Evolutionary conservation across 2,113 vertebrate species (phyloP).

Genomic region (Barbus barbus): DNA sequence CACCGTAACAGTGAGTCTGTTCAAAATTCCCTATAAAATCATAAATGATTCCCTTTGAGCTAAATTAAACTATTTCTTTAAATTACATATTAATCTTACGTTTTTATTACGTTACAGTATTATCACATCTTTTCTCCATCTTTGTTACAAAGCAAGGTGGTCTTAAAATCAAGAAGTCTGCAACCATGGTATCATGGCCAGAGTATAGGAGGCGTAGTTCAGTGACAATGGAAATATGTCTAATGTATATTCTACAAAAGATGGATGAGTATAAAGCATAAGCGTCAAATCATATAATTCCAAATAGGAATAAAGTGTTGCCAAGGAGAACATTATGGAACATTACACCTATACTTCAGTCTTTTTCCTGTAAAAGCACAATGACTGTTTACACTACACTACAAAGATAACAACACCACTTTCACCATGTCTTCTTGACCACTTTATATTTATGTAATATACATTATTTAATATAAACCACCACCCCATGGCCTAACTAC

Average conservation of each 20-base stretch:
- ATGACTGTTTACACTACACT: too few relatives aligned
- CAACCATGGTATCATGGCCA: neutral
- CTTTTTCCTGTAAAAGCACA: too few relatives aligned
- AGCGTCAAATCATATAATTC: neutral
- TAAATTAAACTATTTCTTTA: too few relatives aligned
- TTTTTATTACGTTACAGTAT: too few relatives aligned
- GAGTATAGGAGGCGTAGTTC: neutral
- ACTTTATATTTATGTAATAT: neutral
- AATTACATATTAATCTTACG: too few relatives aligned
- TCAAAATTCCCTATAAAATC: too few relatives aligned
- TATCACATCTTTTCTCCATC: conserved; percentile 17
- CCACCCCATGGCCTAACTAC: neutral
- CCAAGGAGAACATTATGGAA: neutral
- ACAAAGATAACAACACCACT: too few relatives aligned
- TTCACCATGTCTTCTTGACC: too few relatives aligned
- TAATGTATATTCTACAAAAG: neutral
- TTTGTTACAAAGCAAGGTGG: conserved; percentile 24
- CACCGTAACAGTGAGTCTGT: too few relatives aligned
- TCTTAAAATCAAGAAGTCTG: conserved; percentile 17
- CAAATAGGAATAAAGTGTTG: neutral
- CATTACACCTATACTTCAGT: too few relatives aligned
- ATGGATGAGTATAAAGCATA: neutral
- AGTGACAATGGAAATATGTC: neutral
- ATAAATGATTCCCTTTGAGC: too few relatives aligned
- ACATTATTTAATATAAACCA: neutral